Percentiles rank a stretch among this genome's conserved stretches.
Evolutionary conservation across 2,113 vertebrate genomes (phyloP).

Genomic region (Henicopernis longicauda): DNA sequence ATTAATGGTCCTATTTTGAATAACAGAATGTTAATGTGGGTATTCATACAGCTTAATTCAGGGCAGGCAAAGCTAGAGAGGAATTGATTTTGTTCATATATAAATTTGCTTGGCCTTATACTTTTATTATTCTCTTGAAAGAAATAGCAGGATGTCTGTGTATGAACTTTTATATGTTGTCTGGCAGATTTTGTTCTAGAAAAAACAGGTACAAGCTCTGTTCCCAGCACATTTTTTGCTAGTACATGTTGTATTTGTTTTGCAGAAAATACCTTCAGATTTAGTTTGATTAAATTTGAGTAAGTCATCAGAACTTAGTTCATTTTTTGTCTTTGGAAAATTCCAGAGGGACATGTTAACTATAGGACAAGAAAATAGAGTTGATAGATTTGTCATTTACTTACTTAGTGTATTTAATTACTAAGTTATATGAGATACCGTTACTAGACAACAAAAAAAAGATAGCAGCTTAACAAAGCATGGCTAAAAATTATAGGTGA

Average conservation of each 20-base stretch:
- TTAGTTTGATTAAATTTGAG: not conserved
- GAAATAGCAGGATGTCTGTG: not conserved
- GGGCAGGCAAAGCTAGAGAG: not conserved
- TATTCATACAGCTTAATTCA: not conserved
- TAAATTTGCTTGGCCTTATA: not conserved
- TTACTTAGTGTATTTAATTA: not conserved
- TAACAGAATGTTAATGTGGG: not conserved
- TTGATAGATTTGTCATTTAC: not conserved
- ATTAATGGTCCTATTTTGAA: not conserved
- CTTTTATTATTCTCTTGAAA: not conserved
- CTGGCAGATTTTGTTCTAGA: not conserved
- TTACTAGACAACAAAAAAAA: not conserved
- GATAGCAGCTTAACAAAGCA: not conserved
- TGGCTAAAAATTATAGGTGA: not conserved
- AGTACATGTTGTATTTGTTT: not conserved
- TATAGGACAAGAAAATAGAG: not conserved
- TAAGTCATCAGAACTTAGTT: not conserved
- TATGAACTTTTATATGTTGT: not conserved
- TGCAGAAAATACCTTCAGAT: not conserved
- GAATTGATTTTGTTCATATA: not conserved
- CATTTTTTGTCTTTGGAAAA: not conserved
- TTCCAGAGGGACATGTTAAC: not conserved
- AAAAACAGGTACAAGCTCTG: not conserved
- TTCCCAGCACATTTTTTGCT: not conserved
- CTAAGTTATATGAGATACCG: not conserved